Conservation (phyloP, 2,888 invertebrate species). For the Stictocephala bisonia region DNA sequence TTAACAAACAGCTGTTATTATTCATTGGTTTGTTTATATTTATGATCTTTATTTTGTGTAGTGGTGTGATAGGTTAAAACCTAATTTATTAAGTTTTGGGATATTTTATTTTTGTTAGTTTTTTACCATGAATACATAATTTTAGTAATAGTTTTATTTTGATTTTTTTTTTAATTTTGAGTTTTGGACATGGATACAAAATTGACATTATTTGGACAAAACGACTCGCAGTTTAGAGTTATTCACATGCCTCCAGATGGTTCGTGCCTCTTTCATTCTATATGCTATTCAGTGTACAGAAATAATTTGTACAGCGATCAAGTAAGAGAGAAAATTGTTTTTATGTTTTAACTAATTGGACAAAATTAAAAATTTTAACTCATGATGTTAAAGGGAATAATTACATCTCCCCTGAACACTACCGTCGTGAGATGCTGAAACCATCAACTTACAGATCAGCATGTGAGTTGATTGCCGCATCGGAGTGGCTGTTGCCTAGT, state of each 20-base stretch:
- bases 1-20: not conserved
- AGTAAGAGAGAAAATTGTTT: not conserved
- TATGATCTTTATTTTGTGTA: not conserved
- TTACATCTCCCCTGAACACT: not conserved
- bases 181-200: too few relatives aligned
- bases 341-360: not conserved
- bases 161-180: too few relatives aligned
- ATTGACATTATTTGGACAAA: not conserved
- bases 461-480: too few relatives aligned
- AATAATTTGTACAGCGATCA: not conserved
- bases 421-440: not conserved
- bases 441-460: too few relatives aligned
- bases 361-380: not conserved
- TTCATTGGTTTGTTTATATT: not conserved
- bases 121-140: not conserved
- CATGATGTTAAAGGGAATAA: not conserved
- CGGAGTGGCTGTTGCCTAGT: not conserved
- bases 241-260: slow-evolving; percentile 19
- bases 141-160: not conserved
- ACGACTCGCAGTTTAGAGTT: not conserved
- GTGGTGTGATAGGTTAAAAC: not conserved
- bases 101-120: not conserved
- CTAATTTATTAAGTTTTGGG: not conserved
- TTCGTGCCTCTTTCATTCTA: slow-evolving; percentile 7
- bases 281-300: not conserved